Conservation (phyloP, 2,888 invertebrate species). For the Gymnocheta viridis region DNA sequence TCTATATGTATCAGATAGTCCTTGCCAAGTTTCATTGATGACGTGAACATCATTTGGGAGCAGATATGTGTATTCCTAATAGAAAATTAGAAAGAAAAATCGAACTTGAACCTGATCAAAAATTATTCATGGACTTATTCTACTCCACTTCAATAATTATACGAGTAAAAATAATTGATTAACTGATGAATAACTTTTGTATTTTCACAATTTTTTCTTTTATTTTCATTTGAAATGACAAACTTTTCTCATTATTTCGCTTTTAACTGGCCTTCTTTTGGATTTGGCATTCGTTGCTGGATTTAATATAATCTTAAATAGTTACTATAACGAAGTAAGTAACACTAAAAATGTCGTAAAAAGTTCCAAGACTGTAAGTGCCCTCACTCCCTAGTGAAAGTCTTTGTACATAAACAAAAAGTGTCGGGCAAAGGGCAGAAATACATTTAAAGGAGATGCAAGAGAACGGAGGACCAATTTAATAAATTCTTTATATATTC, state of each 20-base stretch:
- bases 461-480: conserved; percentile 4
- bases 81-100: too few relatives aligned
- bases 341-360: neutral
- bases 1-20: too few relatives aligned
- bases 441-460: neutral
- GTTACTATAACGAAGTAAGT: conserved; percentile 37
- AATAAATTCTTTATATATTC: conserved; percentile 25
- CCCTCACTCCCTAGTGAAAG: neutral
- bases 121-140: too few relatives aligned
- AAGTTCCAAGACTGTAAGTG: neutral
- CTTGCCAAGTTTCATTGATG: too few relatives aligned
- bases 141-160: too few relatives aligned
- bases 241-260: neutral
- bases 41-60: too few relatives aligned
- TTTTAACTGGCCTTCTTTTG: neutral
- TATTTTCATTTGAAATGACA: neutral
- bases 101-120: too few relatives aligned
- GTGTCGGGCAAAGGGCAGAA: conserved; percentile 14
- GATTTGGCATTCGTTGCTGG: neutral
- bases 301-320: conserved; percentile 9
- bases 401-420: conserved; percentile 16
- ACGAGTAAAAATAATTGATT: too few relatives aligned
- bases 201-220: neutral
- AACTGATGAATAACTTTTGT: neutral
- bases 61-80: too few relatives aligned